phyloP scores from a whole-genome alignment of 1,140 invertebrate genomes.

The Psilanteris sp. region DNA sequence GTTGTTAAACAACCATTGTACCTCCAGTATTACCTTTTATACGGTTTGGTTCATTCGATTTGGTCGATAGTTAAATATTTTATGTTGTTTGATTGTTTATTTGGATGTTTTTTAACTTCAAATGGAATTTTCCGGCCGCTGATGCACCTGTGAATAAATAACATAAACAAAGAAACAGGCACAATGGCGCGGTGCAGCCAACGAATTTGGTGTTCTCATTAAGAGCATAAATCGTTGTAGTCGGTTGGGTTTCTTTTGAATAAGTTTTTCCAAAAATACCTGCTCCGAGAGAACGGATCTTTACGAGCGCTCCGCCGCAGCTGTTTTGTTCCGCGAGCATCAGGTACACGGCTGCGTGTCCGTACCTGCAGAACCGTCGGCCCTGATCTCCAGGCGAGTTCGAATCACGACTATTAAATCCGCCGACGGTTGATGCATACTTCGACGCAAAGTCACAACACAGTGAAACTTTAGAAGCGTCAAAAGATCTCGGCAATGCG shows the following conservation, averaged over 20 bases:
- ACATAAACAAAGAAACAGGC: slow-evolving; percentile 6
- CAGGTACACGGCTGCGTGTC: slow-evolving; percentile 32
- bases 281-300: slow-evolving; percentile 6
- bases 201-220: slow-evolving; percentile 33
- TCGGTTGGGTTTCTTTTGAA: slow-evolving; percentile 21
- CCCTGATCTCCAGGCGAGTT: slow-evolving; percentile 27
- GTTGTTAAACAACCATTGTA: no score
- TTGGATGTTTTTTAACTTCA: no score
- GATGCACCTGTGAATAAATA: no score
- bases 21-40: no score
- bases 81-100: no score
- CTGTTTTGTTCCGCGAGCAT: slow-evolving; percentile 30
- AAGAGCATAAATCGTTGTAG: slow-evolving; percentile 19
- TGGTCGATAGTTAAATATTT: no score
- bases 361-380: slow-evolving; percentile 13
- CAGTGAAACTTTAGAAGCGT: slow-evolving; percentile 43
- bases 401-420: slow-evolving; percentile 41
- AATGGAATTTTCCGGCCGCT: no score
- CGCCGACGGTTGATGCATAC: slow-evolving; percentile 31
- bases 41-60: no score
- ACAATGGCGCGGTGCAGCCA: slow-evolving; percentile 16
- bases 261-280: slow-evolving; percentile 42
- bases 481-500: slow-evolving; percentile 24
- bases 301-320: slow-evolving; percentile 5
- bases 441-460: slow-evolving; percentile 44